Evolutionary conservation across 1,140 invertebrate genomes (phyloP).

Genomic region (Drosophila willistoni): DNA sequence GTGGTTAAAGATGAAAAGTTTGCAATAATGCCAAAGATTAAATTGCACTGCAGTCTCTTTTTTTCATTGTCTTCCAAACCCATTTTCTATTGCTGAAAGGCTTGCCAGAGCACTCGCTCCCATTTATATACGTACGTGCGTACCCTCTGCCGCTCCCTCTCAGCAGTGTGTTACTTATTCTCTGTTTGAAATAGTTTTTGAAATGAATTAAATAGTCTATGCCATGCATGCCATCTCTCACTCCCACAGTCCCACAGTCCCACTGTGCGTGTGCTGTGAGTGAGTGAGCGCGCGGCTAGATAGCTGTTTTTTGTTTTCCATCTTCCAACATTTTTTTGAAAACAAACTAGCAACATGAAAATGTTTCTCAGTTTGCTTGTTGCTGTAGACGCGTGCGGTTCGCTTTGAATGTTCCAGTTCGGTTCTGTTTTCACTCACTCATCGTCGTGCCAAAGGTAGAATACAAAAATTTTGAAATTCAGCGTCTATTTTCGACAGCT

Average conservation of each 20-base stretch:
- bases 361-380: constrained; percentile 82
- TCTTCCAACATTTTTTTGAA: constrained; percentile 71
- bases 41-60: constrained; percentile 52
- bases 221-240: constrained; percentile 34
- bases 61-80: constrained; percentile 57
- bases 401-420: constrained; percentile 27
- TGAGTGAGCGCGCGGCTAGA: constrained; percentile 9
- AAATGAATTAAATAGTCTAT: constrained; percentile 63
- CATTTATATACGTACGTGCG: constrained; percentile 38
- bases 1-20: neutral
- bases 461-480: constrained; percentile 46
- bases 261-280: constrained; percentile 27
- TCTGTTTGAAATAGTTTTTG: constrained; percentile 54
- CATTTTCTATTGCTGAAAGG: constrained; percentile 45
- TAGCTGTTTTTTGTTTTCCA: constrained; percentile 62
- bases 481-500: constrained; percentile 62
- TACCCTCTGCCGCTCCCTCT: constrained; percentile 43
- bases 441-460: constrained; percentile 57
- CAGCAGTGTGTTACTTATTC: constrained; percentile 38
- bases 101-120: constrained; percentile 69
- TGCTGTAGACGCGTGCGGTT: constrained; percentile 78
- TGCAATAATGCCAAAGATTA: constrained; percentile 58
- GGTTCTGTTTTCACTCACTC: neutral
- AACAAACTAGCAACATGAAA: constrained; percentile 78
- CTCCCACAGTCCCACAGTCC: constrained; percentile 3